Evolutionary conservation across 64 coral and sea anemone species (phyloP).

Genomic region (Pachyseris speciosa): DNA sequence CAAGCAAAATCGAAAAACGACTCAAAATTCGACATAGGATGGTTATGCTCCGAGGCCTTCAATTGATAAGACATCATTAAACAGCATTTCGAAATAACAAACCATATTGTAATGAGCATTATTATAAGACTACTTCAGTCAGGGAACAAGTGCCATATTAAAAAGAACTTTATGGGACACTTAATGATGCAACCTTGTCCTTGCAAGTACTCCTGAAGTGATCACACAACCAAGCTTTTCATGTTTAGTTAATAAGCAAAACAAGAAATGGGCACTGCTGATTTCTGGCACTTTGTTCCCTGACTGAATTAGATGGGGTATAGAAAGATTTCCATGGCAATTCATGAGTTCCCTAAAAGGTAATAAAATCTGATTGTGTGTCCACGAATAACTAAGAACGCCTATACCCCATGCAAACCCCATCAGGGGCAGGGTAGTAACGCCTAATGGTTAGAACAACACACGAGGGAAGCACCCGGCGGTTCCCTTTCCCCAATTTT

Average conservation of each 20-base stretch:
- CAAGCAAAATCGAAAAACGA: no score
- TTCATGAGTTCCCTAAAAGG: background rate
- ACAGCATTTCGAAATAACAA: no score
- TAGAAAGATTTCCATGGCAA: background rate
- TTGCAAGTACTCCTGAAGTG: background rate
- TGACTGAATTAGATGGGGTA: background rate
- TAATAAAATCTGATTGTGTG: slow-evolving; percentile 9
- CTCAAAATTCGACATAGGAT: no score
- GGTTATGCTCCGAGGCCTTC: no score
- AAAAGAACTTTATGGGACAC: background rate
- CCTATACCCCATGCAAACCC: slow-evolving; percentile 33
- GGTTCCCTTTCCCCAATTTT: slow-evolving; percentile 62
- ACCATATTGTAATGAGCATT: background rate
- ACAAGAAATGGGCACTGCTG: background rate
- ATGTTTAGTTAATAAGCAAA: background rate
- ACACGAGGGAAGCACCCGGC: slow-evolving; percentile 57
- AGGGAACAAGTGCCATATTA: background rate
- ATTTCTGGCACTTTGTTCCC: background rate
- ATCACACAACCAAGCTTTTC: background rate
- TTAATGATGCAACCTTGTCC: background rate
- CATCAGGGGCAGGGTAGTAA: slow-evolving; percentile 42
- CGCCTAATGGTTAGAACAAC: slow-evolving; percentile 50
- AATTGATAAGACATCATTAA: no score
- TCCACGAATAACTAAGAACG: slow-evolving; percentile 12
- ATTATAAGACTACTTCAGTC: background rate